Base-by-base conservation (phyloP, 2,888 invertebrate genomes). In the Artemia sinica region DNA sequence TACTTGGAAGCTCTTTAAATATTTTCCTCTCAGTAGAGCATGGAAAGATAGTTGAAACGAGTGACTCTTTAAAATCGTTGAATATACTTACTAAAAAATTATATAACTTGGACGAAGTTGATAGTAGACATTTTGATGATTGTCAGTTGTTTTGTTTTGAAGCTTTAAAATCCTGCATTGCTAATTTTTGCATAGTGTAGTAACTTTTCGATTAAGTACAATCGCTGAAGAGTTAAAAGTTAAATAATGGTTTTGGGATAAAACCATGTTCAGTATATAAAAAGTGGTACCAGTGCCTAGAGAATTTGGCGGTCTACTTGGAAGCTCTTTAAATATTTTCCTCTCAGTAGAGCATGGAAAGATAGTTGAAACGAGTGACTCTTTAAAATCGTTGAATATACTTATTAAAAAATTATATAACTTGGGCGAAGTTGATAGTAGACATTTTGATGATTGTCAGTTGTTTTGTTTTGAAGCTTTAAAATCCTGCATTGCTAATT, bases 301-400 rank as follows among this genome's bases (percentile, higher is more conserved):
- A n/a, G 10, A 18, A 10, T n/a, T 28, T 58, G 14, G 18, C 9
- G 11, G 63, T 58, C 9, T 8, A 8, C 28, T 10, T 10, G 63
- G 63, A 28, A 10, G 14, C 63, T 28, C n/a, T 18, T 9, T 58
- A 10, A 2, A 58, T 28, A n/a, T 58, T n/a, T 58, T 28, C 28
- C 9, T 58, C 9, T 18, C 63, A 58, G 63, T 58, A 28, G 63
- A 58, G 14, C 63, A 58, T 58, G 63, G 63, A 58, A 10, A 58
- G 10, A 58, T 58, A 18, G 63, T 58, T 18, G 63, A 58, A 58
- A 58, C 10, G 18, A 58, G 63, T 58, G 14, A 18, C 10, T 11
- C 63, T 58, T 58, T 10, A 58, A 18, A 9, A n/a, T 8, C n/a
- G 10, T 58, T 28, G 18, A 8, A 8, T 28, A 8, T 58, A 58